A percentile compares a stretch with the other conserved stretches of the same genome.
phyloP scores from a whole-genome alignment of 2,888 invertebrate species.

The Coremacera marginata region DNA sequence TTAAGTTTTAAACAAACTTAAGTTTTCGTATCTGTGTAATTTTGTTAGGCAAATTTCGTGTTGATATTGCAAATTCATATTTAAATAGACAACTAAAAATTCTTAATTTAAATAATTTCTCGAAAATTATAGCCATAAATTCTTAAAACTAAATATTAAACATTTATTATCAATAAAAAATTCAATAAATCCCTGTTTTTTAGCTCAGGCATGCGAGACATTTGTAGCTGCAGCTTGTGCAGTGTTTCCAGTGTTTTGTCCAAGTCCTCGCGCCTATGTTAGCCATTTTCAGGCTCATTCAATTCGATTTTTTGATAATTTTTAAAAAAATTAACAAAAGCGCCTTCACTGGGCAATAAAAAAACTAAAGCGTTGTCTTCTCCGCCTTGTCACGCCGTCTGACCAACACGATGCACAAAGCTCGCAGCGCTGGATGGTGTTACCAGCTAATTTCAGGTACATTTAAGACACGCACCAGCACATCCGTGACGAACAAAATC shows the following conservation, averaged over 20 bases:
- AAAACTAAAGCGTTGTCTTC: constrained; percentile 89
- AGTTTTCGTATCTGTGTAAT: too few species aligned
- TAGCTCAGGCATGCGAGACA: constrained; percentile 97
- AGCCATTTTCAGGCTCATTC: constrained; percentile 48
- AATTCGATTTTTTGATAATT: constrained; percentile 86
- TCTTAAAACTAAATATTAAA: too few species aligned
- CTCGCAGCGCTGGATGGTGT: constrained; percentile 87
- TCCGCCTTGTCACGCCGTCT: constrained; percentile 92
- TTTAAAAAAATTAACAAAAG: constrained; percentile 90
- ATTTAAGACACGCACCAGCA: constrained; percentile 96
- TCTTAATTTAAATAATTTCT: too few species aligned
- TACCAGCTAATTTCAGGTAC: constrained; percentile 98
- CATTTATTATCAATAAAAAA: too few species aligned
- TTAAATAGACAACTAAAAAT: too few species aligned
- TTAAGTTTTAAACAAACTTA: too few species aligned
- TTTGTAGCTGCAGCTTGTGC: constrained; percentile 74
- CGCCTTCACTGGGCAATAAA: constrained; percentile 86
- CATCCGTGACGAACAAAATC: constrained; percentile 93
- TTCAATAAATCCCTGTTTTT: too few species aligned
- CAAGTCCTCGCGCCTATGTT: constrained; percentile 40
- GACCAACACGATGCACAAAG: constrained; percentile 95
- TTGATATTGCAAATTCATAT: too few species aligned
- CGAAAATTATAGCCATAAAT: too few species aligned
- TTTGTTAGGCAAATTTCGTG: too few species aligned
- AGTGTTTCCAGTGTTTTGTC: constrained; percentile 65